Evolutionary conservation across 2,888 invertebrate species (phyloP).

Genomic region (Dynastes maya): DNA sequence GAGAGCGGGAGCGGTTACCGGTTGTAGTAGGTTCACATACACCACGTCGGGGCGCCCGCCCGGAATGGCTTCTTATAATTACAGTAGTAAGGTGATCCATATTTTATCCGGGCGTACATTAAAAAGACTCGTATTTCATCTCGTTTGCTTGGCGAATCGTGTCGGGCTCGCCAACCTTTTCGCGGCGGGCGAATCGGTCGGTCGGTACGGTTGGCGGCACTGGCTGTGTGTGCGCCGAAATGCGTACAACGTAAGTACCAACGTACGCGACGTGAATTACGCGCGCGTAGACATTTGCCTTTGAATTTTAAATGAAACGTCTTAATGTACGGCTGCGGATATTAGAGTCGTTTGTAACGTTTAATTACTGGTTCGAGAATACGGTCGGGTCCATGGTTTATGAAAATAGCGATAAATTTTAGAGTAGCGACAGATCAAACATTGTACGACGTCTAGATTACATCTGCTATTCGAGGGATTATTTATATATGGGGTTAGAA

Average conservation of each 20-base stretch:
- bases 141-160: slow-evolving; percentile 43
- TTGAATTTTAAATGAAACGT: slow-evolving; percentile 46
- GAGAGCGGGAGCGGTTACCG: slow-evolving; percentile 30
- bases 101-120: slow-evolving; percentile 49
- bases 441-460: slow-evolving; percentile 19
- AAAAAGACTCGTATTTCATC: slow-evolving; percentile 52
- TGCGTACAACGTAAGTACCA: slow-evolving; percentile 5
- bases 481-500: not conserved
- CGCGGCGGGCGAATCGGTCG: not conserved
- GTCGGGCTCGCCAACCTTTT: slow-evolving; percentile 13
- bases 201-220: slow-evolving; percentile 1
- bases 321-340: slow-evolving; percentile 43
- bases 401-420: slow-evolving; percentile 37
- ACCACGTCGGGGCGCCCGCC: slow-evolving; percentile 12
- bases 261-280: slow-evolving; percentile 29
- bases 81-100: slow-evolving; percentile 51
- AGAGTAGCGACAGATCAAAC: slow-evolving; percentile 35
- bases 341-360: slow-evolving; percentile 43
- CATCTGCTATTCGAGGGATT: not conserved
- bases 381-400: slow-evolving; percentile 30
- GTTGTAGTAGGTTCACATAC: slow-evolving; percentile 22
- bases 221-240: slow-evolving; percentile 10
- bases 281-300: slow-evolving; percentile 42
- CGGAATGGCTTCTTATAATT: slow-evolving; percentile 55
- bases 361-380: slow-evolving; percentile 34